Percentiles rank a stretch among this genome's conserved stretches.
phyloP scores from a whole-genome alignment of 1,140 invertebrate genomes.

The Scaptomyza graminum region DNA sequence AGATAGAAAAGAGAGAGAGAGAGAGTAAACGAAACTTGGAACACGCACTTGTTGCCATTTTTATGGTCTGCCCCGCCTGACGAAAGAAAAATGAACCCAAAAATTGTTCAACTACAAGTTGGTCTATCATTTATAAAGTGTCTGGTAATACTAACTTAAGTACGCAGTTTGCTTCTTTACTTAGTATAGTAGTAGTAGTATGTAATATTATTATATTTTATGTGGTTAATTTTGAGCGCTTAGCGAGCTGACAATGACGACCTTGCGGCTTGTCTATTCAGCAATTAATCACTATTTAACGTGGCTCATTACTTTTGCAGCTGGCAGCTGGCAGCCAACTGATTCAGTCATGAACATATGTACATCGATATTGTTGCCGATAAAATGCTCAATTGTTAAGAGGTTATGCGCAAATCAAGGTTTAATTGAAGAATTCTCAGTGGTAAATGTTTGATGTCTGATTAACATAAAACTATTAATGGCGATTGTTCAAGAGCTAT shows the following conservation, averaged over 20 bases:
- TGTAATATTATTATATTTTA: conserved; percentile 26
- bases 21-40: conserved; percentile 54
- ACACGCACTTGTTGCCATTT: conserved; percentile 53
- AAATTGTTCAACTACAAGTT: conserved; percentile 21
- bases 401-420: background rate
- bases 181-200: no score
- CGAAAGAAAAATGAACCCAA: conserved; percentile 16
- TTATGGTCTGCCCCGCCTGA: conserved; percentile 11
- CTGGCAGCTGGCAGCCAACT: conserved; percentile 27
- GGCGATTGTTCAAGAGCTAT: background rate
- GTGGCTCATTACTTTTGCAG: conserved; percentile 47
- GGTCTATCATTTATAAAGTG: conserved; percentile 28
- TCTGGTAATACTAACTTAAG: background rate
- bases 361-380: background rate
- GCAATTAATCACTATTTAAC: conserved; percentile 55
- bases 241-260: conserved; percentile 26
- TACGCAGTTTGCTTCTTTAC: conserved; percentile 17
- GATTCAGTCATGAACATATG: conserved; percentile 25
- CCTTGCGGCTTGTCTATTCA: conserved; percentile 29
- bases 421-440: conserved; percentile 22
- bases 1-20: background rate
- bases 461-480: conserved; percentile 26
- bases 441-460: conserved; percentile 31
- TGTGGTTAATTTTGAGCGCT: conserved; percentile 41
- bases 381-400: conserved; percentile 8